phyloP scores from a whole-genome alignment of 2,113 vertebrate genomes.

The Ariopsis seemanni region DNA sequence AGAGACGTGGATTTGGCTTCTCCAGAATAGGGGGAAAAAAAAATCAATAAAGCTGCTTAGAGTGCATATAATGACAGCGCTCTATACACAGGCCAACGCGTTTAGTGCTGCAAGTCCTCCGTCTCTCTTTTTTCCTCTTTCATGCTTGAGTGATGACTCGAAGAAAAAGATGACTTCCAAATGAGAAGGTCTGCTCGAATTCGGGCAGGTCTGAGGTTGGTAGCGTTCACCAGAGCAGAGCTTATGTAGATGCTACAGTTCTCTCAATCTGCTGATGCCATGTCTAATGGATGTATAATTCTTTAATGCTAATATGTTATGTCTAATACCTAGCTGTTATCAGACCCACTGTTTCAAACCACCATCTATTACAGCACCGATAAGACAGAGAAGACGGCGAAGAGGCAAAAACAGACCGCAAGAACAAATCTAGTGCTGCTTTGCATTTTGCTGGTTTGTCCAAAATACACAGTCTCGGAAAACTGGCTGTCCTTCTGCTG shows the following conservation, averaged over 20 bases:
- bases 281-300: slow-evolving; percentile 4
- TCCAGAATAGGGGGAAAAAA: not conserved
- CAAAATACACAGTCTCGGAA: not conserved
- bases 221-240: slow-evolving; percentile 18
- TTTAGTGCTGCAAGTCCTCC: not conserved
- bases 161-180: not conserved
- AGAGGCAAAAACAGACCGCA: not conserved
- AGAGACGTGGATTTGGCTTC: not conserved
- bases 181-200: slow-evolving; percentile 35
- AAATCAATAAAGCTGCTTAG: not conserved
- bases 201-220: not conserved
- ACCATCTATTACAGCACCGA: not conserved
- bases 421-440: not conserved
- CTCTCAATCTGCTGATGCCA: no score
- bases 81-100: not conserved
- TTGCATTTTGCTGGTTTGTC: not conserved
- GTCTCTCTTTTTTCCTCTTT: not conserved
- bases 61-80: not conserved
- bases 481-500: not conserved
- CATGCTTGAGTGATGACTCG: not conserved
- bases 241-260: not conserved
- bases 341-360: not conserved
- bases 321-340: not conserved
- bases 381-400: not conserved
- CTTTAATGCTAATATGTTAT: not conserved